A percentile compares a stretch with the other conserved stretches of the same genome.
Evolutionary conservation across 2,888 invertebrate genomes (phyloP).

Genomic region (Nephrotoma flavescens): DNA sequence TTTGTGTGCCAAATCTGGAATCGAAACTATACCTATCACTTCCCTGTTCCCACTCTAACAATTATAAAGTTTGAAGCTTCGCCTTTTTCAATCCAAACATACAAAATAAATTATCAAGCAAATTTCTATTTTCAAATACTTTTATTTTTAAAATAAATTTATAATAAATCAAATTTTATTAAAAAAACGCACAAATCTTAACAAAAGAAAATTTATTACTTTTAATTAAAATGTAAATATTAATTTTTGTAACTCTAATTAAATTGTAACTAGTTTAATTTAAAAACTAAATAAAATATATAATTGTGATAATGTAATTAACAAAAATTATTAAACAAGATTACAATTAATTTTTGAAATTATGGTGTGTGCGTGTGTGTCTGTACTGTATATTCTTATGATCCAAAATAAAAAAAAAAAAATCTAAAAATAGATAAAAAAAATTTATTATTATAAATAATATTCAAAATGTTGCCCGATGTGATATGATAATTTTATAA

Average conservation of each 20-base stretch:
- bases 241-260: not conserved
- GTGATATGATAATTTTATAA: not conserved
- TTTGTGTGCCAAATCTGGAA: not conserved
- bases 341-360: not conserved
- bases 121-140: not conserved
- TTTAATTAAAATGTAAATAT: not conserved
- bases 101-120: not conserved
- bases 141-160: not conserved
- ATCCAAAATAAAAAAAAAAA: not conserved
- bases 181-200: not conserved
- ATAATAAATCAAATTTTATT: not conserved
- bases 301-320: not conserved
- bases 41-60: not conserved
- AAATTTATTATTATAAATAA: too few relatives aligned
- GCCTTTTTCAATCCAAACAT: not conserved
- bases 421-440: not conserved
- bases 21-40: not conserved
- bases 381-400: not conserved
- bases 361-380: not conserved
- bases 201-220: not conserved
- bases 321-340: not conserved
- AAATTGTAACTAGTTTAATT: not conserved
- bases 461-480: not conserved
- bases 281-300: not conserved
- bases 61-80: not conserved